phyloP scores from a whole-genome alignment of 2,113 vertebrate genomes.

The Saguinus midas region DNA sequence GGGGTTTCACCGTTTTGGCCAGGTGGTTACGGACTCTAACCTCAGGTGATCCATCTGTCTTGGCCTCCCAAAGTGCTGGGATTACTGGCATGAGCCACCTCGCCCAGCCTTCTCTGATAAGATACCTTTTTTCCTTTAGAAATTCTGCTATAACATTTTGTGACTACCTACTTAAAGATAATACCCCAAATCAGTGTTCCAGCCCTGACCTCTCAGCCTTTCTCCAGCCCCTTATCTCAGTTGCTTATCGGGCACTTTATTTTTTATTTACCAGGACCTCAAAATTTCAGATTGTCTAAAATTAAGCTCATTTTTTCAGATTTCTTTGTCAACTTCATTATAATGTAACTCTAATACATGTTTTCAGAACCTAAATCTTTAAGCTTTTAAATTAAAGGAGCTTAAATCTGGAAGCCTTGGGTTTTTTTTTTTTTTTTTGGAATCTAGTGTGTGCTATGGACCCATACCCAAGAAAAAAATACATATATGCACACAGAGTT shows the following conservation, averaged over 20 bases:
- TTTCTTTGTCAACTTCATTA: not conserved
- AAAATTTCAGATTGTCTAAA: not conserved
- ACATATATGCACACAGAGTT: not conserved
- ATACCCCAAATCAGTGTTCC: not conserved
- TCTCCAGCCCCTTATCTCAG: not conserved
- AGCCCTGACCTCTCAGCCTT: not conserved
- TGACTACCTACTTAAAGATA: not conserved
- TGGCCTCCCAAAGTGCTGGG: too few species aligned
- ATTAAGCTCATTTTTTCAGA: not conserved
- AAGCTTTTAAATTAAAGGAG: not conserved
- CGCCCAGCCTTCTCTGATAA: not conserved
- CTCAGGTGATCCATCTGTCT: too few species aligned
- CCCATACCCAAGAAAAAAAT: not conserved
- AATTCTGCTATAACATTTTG: not conserved
- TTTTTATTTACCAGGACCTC: not conserved
- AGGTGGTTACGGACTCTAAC: accelerated
- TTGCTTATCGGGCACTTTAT: not conserved
- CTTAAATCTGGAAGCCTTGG: not conserved
- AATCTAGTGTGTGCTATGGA: not conserved
- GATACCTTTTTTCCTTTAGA: not conserved
- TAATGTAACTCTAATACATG: not conserved
- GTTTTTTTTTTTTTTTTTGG: not conserved
- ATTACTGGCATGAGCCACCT: too few species aligned
- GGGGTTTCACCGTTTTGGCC: too few species aligned
- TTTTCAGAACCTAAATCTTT: not conserved